Evolutionary conservation across 53 echinoderm and acorn worm species (phyloP).

Genomic region (Luidia sarsii): DNA sequence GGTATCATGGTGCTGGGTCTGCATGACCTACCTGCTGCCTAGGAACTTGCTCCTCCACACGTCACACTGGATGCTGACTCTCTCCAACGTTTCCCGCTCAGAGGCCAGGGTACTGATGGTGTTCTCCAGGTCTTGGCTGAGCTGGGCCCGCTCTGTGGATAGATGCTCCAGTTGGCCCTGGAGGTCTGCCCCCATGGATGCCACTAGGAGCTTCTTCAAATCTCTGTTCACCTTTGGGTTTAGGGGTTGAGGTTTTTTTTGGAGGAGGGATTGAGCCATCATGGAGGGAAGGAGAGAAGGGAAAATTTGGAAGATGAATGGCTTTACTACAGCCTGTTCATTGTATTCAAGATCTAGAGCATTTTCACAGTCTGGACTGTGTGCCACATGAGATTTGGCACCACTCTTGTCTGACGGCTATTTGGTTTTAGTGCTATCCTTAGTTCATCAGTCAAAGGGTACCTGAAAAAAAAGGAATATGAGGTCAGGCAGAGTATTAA

Average conservation of each 20-base stretch:
- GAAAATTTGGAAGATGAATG: not conserved
- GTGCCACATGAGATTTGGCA: no score
- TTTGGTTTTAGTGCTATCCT: no score
- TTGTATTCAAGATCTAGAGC: no score
- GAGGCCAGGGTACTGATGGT: conserved; percentile 75
- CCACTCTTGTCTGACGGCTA: no score
- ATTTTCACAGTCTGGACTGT: no score
- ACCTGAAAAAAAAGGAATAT: no score
- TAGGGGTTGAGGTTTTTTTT: not conserved
- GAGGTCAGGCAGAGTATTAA: no score
- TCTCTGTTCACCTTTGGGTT: conserved; percentile 85
- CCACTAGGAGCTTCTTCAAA: conserved; percentile 92
- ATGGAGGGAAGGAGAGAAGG: not conserved
- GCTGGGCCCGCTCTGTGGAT: conserved; percentile 77
- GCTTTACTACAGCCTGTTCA: no score
- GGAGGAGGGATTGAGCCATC: no score
- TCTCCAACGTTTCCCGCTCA: conserved; percentile 84
- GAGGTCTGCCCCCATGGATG: conserved; percentile 94
- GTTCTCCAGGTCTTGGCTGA: conserved; percentile 90
- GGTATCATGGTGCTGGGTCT: no score
- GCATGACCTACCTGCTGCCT: conserved; percentile 91
- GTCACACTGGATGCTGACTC: conserved; percentile 92
- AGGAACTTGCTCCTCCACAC: conserved; percentile 99
- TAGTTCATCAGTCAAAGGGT: no score
- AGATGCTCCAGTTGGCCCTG: conserved; percentile 82